Evolutionary conservation across 2,888 invertebrate species (phyloP).

Genomic region (Rhodophaea formosa): DNA sequence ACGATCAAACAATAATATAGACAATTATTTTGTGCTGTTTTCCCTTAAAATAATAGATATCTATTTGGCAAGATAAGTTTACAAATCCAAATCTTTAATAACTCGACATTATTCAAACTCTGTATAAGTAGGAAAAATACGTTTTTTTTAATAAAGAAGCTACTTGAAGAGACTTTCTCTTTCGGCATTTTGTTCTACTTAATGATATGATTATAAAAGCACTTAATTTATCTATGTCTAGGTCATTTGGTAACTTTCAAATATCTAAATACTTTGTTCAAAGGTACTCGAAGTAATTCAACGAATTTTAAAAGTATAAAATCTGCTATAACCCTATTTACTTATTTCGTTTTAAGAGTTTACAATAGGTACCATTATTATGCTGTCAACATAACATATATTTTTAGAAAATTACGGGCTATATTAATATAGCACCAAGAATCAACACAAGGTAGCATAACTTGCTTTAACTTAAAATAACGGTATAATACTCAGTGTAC

Average conservation of each 20-base stretch:
- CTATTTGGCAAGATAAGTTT: constrained; percentile 19
- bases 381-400: background rate
- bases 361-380: background rate
- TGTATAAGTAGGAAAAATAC: background rate
- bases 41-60: constrained; percentile 24
- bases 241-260: constrained; percentile 14
- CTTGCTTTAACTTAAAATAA: too few relatives aligned
- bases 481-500: too few relatives aligned
- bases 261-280: constrained; percentile 14
- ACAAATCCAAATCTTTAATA: constrained; percentile 1
- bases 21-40: constrained; percentile 50
- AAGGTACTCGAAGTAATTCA: constrained; percentile 12
- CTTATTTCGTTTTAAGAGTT: background rate
- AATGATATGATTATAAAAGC: constrained; percentile 35
- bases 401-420: too few relatives aligned
- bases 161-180: background rate
- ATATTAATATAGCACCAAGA: too few relatives aligned
- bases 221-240: constrained; percentile 35
- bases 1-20: constrained; percentile 39
- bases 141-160: background rate
- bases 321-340: background rate
- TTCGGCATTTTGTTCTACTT: constrained; percentile 23
- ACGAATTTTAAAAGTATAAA: constrained; percentile 1
- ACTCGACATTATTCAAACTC: background rate
- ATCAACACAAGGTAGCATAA: too few relatives aligned